Conservation (phyloP, 2,113 vertebrate species). For the Bombycilla garrulus region DNA sequence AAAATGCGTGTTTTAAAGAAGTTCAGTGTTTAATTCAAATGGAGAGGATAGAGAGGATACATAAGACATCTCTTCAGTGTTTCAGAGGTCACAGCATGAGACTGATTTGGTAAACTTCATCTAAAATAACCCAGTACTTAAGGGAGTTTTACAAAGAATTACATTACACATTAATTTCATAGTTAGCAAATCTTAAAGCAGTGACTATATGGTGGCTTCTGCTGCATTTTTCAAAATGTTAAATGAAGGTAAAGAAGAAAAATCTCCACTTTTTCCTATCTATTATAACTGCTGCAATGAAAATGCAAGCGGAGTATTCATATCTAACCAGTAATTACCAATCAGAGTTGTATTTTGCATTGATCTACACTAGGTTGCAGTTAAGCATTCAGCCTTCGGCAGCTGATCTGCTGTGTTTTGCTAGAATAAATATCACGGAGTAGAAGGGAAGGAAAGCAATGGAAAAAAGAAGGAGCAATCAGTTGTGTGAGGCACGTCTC, state of each 20-base stretch:
- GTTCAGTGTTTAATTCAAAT: constrained; percentile 15
- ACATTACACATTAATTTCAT: neutral
- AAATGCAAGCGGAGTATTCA: neutral
- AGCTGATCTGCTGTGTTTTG: neutral
- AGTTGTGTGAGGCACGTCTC: neutral
- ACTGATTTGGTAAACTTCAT: constrained; percentile 32
- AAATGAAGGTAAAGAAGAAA: neutral
- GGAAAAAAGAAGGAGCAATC: neutral
- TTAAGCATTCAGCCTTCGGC: neutral
- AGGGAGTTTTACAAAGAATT: neutral
- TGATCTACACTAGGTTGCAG: neutral
- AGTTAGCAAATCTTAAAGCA: neutral
- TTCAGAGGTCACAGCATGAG: constrained; percentile 49
- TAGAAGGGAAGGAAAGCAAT: neutral
- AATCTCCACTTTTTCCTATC: neutral
- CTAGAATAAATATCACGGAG: neutral
- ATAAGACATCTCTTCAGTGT: neutral
- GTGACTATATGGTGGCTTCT: neutral
- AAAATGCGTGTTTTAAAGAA: constrained; percentile 44
- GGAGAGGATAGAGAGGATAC: neutral
- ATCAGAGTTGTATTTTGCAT: neutral
- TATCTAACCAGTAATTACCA: neutral
- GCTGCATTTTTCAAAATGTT: neutral
- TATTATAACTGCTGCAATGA: neutral
- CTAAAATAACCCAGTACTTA: neutral